Base-by-base conservation (phyloP, 1,140 invertebrate genomes). In the Drosophila simulans region DNA sequence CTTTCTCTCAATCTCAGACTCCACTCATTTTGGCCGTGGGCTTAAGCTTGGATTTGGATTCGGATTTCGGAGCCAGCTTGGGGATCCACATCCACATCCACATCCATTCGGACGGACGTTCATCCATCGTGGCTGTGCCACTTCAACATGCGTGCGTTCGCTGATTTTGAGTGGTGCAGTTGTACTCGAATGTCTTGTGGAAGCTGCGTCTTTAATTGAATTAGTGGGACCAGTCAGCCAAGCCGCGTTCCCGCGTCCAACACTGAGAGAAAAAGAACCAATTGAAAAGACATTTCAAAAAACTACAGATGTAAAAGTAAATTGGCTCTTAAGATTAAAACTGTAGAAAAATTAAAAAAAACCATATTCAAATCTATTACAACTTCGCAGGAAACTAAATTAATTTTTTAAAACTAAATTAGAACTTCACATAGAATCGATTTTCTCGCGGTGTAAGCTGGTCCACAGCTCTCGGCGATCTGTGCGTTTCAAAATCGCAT, bases 401-500 rank as follows among this genome's bases (percentile, higher is more conserved):
- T 8, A 8, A 8, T 10, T 31, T 31, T 31, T 10, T 8, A 5
- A 27, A 27, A 27, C 5, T 5, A 27, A 27, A 27, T 5, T 25
- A 5, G 5, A 31, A 31, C 7, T 1, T 8, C 1, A 27, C 5
- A 8, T 2, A 3, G 31, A 1, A 31, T 31, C 7, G 27, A 17
- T 12, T 69, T 69, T 31, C 43, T 27, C 0, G 0, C 34, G n/a
- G 73, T 77, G 64, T 4, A 37, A 1, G n/a, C 8, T 10, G 15
- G 48, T 20, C 12, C 17, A 10, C 54, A 12, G 5, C 20, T 39
- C n/a, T 8, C 20, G 22, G 49, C 83, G 83, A 82, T 84, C 84
- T 84, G 88, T 91, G 88, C 88, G 88, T 91, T 91, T 86, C 69
- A 91, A 91, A 88, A 80, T 74, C 83, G 83, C 88, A 91, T 91